Evolutionary conservation across 2,113 vertebrate genomes (phyloP), one percentile per base, ranked within the genome.

Genomic region (Orcinus orca): DNA sequence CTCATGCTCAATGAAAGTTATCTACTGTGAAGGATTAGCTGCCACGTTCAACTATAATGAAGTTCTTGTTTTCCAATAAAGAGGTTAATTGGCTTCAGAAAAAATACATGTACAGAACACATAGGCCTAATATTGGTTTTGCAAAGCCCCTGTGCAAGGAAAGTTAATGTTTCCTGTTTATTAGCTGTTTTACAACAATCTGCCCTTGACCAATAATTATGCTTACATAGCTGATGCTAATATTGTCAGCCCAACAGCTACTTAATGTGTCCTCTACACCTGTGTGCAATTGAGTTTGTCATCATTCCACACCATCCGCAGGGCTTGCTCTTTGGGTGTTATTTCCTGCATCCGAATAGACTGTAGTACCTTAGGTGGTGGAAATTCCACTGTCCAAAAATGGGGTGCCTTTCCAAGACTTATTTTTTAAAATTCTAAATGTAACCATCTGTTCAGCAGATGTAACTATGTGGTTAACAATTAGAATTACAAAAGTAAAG

Each of bases 21-120:
- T 98, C 97, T 98, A 26, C 93, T 97, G 97, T 97, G 98, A 98
- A 98, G 98, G 98, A 98, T 98, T 98, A 98, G 87, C 93, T 98
- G 96, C 96, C 97, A 95, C 87, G 90, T 97, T 98, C 98, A 98
- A 97, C 96, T 98, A 97, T 97, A 98, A 97, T 1, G 0, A 98
- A 98, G 96, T 91, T 95, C 98, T 98, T 98, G 98, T 98, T 98
- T 98, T 96, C 98, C 98, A 98, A 98, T 98, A 98, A 98, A 98
- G 97, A 98, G 98, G 98, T 98, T 98, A 98, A 98, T 98, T 98
- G 97, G 71, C 98, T 98, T 98, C 97, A 94, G 97, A 97, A 94
- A 98, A 98, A 98, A 98, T 98, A 97, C 86, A 95, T 90, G 97
- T 98, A 97, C 96, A 92, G 88, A 97, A 95, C 95, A 97, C 55